Conservation (phyloP, 2,113 vertebrate species). For the Neopipo cinnamomea region DNA sequence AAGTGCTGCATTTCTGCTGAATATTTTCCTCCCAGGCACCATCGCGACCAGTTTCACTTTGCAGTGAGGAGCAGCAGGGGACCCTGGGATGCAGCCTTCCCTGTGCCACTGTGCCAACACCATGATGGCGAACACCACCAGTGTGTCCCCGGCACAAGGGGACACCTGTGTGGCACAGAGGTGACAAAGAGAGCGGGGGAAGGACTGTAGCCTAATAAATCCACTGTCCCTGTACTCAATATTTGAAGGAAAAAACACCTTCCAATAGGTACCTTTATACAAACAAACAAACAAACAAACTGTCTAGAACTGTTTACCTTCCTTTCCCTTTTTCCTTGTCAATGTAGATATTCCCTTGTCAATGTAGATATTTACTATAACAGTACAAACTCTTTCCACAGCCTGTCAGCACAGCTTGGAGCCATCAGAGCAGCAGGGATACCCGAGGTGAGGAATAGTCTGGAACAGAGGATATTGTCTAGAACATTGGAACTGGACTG, state of each 20-base stretch:
- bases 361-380: not conserved
- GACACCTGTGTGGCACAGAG: not conserved
- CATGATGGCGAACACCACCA: not conserved
- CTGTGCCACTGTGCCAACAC: not conserved
- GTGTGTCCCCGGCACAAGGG: not conserved
- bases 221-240: not conserved
- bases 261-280: not conserved
- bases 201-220: not conserved
- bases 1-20: not conserved
- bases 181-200: not conserved
- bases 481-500: not conserved
- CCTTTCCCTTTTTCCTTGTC: not conserved
- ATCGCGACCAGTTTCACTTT: not conserved
- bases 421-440: not conserved
- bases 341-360: not conserved
- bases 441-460: rapidly evolving
- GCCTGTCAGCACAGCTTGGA: not conserved
- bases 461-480: not conserved
- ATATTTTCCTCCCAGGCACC: not conserved
- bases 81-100: no score
- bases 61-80: no score
- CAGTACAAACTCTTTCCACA: not conserved
- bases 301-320: not conserved
- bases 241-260: not conserved
- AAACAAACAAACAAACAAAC: not conserved